Evolutionary conservation across 2,797 vertebrate genomes (phyloP), one percentile per base, ranked within the genome.

Genomic region (Tangara arthus): DNA sequence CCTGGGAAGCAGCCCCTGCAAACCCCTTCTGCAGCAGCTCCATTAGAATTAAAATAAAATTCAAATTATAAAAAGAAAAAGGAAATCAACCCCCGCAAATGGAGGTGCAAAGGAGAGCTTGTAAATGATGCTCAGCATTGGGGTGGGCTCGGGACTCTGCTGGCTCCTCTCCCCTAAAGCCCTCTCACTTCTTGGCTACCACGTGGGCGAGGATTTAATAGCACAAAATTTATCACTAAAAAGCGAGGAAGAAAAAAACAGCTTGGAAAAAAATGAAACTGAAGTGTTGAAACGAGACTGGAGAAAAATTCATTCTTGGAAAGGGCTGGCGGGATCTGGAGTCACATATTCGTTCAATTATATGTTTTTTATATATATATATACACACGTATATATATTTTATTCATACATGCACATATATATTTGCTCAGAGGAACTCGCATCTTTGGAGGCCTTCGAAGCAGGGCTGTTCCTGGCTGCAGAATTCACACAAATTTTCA

Each of bases 371-470:
- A 78, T 56, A 49, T 28, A 49, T 26, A 63, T 41, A 50, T 81
- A 72, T 76, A 35, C 3, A 34, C 7, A 35, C 3, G 41, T 18
- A 46, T 28, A 59, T 46, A 42, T 87, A 35, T 87, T 46, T 83
- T 53, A 87, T 82, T 90, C 81, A 13, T 93, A 84, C 46, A 42
- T 5, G 41, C 44, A 47, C 44, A 68, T 71, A 47, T 95, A 89
- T 87, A 75, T 94, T 96, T 66, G 87, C 94, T 96, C 90, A 80
- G 83, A 95, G 93, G 86, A 94, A 73, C 71, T 71, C 24, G 3
- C 70, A 57, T 95, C 93, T 96, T 95, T 90, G 88, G 95, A 95
- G 95, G 89, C 80, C 85, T 95, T 82, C 34, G 57, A 92, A 95
- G 93, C 90, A 91, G 76, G 89, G 78, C 93, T 96, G 85, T 21